Base-by-base conservation (phyloP, 2,797 vertebrate species). In the Propithecus deckenii region DNA sequence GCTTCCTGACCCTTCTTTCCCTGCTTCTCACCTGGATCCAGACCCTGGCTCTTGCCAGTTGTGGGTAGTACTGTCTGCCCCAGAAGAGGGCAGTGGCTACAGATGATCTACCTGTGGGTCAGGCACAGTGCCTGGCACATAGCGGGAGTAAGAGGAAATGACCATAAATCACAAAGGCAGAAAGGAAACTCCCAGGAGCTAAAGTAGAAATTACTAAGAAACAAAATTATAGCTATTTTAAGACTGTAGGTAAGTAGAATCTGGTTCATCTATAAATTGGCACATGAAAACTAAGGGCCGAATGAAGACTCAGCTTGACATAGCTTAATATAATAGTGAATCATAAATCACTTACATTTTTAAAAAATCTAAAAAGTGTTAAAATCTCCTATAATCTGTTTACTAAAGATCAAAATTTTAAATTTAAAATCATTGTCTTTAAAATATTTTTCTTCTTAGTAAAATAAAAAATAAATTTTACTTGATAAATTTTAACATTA, bases 361-460 rank as follows among this genome's bases (percentile, higher is more conserved):
- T 15, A 0, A 55, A 61, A 96, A 85, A 80, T 15, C 23, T 43
- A 3, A 25, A 85, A 69, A 87, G 35, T 79, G 38, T 84, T 84
- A 90, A 88, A 79, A 74, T 75, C 30, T 83, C 80, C 52, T 67
- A 65, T 65, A 83, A 48, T 79, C 32, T 43, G 59, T 59, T 93
- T 80, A 83, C 28, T 61, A 41, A 89, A 85, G 17, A 87, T 48
- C 69, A 86, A 89, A 50, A 61, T 23, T 43, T 71, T 41, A 46
- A 89, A 83, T 81, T 86, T 79, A 79, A 78, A 93, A 80, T 75
- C 25, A 59, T 74, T 57, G 28, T 43, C 52, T 95, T 74, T 81
- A 74, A 87, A 83, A 59, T 28, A 9, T 52, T 63, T 67, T 67
- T 86, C 28, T 71, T 79, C 15, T 83, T 22, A 83, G 46, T 65